phyloP scores from a whole-genome alignment of 2,888 invertebrate genomes.

The Andrena haemorrhoa region DNA sequence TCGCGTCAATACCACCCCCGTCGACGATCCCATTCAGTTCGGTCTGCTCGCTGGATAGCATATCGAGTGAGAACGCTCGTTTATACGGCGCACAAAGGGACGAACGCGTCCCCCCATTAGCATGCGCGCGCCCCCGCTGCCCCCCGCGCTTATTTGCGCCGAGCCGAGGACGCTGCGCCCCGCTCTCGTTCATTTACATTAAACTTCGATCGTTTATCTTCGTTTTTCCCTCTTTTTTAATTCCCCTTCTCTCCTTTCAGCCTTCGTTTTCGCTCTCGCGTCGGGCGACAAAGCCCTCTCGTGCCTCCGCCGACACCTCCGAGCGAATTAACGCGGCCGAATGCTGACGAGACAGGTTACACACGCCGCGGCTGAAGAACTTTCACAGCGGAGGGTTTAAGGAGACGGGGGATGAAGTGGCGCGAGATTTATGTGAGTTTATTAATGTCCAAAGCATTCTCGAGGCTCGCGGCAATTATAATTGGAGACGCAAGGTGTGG shows the following conservation, averaged over 20 bases:
- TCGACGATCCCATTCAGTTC: slow-evolving; percentile 64
- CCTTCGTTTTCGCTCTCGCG: not conserved
- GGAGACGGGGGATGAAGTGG: too few species aligned
- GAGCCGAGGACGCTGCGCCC: not conserved
- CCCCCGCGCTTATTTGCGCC: slow-evolving; percentile 37
- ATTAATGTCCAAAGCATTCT: too few species aligned
- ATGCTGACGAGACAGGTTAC: too few species aligned
- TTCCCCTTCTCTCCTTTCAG: not conserved
- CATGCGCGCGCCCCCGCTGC: slow-evolving; percentile 27
- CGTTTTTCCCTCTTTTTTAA: not conserved
- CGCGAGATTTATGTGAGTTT: too few species aligned
- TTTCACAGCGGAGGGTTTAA: too few species aligned
- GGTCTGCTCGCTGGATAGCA: slow-evolving; percentile 56
- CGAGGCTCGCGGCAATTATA: too few species aligned
- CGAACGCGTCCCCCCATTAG: slow-evolving; percentile 53
- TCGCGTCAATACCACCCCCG: slow-evolving; percentile 60
- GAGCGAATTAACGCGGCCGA: too few species aligned
- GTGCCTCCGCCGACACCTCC: too few species aligned
- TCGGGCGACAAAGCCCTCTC: not conserved
- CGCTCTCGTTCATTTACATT: slow-evolving; percentile 30
- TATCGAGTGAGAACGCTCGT: slow-evolving; percentile 69
- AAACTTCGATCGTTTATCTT: slow-evolving; percentile 34
- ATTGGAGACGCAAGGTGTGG: too few species aligned
- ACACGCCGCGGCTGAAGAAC: too few species aligned
- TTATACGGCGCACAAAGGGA: slow-evolving; percentile 64